Conservation (phyloP, 37 sponge, comb jelly and placozoan genomes). For the Axinella damicornis region DNA sequence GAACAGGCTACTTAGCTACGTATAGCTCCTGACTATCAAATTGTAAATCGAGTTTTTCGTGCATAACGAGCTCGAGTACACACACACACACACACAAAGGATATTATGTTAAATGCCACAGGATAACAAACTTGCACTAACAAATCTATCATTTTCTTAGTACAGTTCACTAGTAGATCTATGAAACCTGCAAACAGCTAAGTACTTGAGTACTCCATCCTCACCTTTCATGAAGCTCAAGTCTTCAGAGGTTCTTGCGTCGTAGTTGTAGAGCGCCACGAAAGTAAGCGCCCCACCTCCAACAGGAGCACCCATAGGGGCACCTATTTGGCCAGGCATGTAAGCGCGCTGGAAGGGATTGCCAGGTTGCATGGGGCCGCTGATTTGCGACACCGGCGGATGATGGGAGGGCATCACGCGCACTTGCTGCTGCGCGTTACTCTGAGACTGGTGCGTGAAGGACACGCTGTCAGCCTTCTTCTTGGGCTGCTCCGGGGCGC, state of each 20-base stretch:
- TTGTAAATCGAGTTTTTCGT: no score
- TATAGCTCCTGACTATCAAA: no score
- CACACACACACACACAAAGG: no score
- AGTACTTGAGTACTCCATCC: neutral
- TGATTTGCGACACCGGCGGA: neutral
- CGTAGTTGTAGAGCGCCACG: conserved; percentile 92
- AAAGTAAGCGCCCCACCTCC: conserved; percentile 43
- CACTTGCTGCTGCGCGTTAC: neutral
- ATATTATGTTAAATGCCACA: no score
- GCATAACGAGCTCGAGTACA: no score
- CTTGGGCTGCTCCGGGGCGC: conserved; percentile 34
- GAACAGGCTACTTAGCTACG: no score
- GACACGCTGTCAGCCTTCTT: conserved; percentile 34
- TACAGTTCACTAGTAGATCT: no score
- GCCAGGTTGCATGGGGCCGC: neutral
- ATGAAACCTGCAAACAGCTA: neutral
- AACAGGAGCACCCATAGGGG: neutral
- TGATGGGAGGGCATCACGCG: neutral
- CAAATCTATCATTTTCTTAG: no score
- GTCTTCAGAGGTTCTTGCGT: conserved; percentile 92
- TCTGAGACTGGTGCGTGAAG: neutral
- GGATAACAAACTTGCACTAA: no score
- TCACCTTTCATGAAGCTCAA: conserved; percentile 81
- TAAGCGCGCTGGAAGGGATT: conserved; percentile 22
- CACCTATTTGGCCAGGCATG: neutral